Evolutionary conservation across 2,113 vertebrate genomes (phyloP).

Genomic region (Callipepla californica): DNA sequence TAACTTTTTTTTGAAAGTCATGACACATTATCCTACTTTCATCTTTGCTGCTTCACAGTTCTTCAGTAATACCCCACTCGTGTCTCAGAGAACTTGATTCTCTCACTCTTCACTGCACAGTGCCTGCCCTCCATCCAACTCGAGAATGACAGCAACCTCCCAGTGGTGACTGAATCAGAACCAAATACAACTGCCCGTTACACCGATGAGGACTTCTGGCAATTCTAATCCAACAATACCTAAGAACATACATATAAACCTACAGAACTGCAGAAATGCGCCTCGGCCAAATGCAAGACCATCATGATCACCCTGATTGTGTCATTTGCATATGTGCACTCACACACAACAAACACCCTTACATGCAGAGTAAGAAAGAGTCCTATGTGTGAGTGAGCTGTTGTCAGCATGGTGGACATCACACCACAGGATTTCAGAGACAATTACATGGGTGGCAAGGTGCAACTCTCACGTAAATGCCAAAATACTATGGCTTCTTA

Average conservation of each 20-base stretch:
- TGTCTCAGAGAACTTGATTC: not conserved
- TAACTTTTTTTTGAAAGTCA: not conserved
- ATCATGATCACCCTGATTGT: not conserved
- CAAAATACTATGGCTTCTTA: not conserved
- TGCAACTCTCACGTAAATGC: rapidly evolving
- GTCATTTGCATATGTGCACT: not conserved
- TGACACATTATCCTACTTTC: not conserved
- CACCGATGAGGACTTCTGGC: not conserved
- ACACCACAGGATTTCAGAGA: not conserved
- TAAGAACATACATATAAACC: not conserved
- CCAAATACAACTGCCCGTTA: not conserved
- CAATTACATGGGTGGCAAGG: not conserved
- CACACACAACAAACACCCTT: not conserved
- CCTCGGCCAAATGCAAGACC: not conserved
- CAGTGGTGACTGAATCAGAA: not conserved
- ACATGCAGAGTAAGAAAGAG: not conserved
- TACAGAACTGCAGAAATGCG: not conserved
- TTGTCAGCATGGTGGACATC: rapidly evolving
- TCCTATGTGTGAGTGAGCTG: not conserved
- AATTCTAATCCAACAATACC: not conserved
- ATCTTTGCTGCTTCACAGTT: not conserved
- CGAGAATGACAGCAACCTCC: not conserved
- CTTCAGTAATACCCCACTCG: rapidly evolving
- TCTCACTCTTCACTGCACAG: not conserved
- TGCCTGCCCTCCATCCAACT: not conserved